Evolutionary conservation across 1,140 invertebrate species (phyloP), one percentile per base, ranked within the genome.

Genomic region (Notospermus geniculatus): DNA sequence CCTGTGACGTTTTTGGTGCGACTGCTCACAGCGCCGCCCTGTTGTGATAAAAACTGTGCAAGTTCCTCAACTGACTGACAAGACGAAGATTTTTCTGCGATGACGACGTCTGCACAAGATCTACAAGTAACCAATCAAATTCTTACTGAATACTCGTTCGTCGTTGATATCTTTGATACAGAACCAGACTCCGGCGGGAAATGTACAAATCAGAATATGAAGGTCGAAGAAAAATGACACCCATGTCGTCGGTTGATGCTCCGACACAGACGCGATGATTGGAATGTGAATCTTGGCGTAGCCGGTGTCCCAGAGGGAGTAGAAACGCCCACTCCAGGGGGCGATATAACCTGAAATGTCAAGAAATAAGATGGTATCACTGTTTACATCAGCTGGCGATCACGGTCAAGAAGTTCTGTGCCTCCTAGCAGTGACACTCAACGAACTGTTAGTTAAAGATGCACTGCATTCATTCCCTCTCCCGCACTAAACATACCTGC

Each of bases 261-360:
- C 97, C 0, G 95, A 98, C 17, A 99, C 97, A 2, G 95, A 98
- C 0, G 97, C 96, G 73, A 99, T 99, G 74, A 99, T 99, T 0
- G 97, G 97, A 78, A 99, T 99, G 81, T 99, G 97, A 75, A 99
- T 97, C 83, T 99, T 99, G 2, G 97, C 97, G 83, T 99, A 99
- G 9, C 93, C 95, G 2, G 97, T 99, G 80, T 99, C 97, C 96
- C 96, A 99, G 17, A 99, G 83, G 0, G 97, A 99, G 80, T 99
- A 99, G 82, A 99, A 99, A 71, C 97, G 86, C 74, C 97, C 97
- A 84, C 94, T 97, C 97, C 97, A 99, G 28, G 97, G 97, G 17
- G 97, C 96, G 76, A 99, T 92, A 54, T 73, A 74, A 59, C 78
- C 78, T 81, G 68, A 15, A 67, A 61, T 45, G 41, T 62, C 53